Evolutionary conservation across 2,888 invertebrate genomes (phyloP).

Genomic region (Hypomecis atomaria): DNA sequence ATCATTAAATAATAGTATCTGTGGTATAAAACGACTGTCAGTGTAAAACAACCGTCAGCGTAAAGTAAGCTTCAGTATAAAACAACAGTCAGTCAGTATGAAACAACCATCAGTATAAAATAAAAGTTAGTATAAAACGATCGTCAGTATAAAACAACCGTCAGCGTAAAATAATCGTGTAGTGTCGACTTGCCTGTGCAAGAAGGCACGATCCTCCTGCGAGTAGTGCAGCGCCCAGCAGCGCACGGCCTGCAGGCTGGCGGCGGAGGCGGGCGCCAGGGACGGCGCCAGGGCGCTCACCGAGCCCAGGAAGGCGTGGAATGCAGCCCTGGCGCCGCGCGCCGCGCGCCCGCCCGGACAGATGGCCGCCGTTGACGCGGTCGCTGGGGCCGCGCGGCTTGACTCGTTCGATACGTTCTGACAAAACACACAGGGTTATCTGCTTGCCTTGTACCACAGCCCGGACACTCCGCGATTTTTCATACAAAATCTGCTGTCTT

Average conservation of each 20-base stretch:
- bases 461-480: too few species aligned
- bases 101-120: too few species aligned
- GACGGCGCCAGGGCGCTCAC: constrained; percentile 96
- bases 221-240: constrained; percentile 97
- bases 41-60: too few species aligned
- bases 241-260: constrained; percentile 95
- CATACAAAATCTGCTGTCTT: too few species aligned
- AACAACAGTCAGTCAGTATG: too few species aligned
- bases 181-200: constrained; percentile 86
- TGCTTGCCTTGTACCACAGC: too few species aligned
- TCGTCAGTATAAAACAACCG: too few species aligned
- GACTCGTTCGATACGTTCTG: constrained; percentile 54
- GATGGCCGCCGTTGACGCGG: constrained; percentile 68
- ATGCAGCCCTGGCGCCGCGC: constrained; percentile 85
- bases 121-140: too few species aligned
- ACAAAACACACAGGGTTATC: constrained; percentile 3
- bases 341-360: constrained; percentile 72
- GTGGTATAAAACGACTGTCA: too few species aligned
- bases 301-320: constrained; percentile 95
- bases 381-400: constrained; percentile 50
- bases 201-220: constrained; percentile 94
- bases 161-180: too few species aligned
- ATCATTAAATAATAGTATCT: too few species aligned
- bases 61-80: too few species aligned
- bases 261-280: constrained; percentile 93